Evolutionary conservation across 2,888 invertebrate species (phyloP).

Genomic region (Chrysodeixis includens): DNA sequence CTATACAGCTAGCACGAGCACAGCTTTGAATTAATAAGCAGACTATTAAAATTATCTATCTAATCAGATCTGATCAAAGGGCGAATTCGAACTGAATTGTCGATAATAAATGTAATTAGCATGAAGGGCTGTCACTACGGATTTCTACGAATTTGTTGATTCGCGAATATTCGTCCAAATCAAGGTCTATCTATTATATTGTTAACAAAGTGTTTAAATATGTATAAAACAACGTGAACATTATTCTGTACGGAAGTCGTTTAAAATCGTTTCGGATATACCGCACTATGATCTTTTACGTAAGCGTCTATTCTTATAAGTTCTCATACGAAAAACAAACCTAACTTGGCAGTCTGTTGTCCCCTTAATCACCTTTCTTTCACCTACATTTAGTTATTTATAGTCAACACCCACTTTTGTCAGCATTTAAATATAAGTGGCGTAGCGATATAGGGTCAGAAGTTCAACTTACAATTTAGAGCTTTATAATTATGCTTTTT

Average conservation of each 20-base stretch:
- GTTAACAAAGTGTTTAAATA: neutral
- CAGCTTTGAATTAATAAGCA: no score
- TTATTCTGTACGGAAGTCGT: neutral
- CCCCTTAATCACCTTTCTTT: slow-evolving; percentile 37
- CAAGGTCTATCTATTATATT: no score
- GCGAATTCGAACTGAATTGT: no score
- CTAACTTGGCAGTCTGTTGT: slow-evolving; percentile 33
- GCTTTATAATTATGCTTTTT: no score
- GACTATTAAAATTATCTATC: no score
- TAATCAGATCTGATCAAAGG: no score
- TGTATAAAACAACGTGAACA: neutral
- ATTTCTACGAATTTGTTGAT: no score
- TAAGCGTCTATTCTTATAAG: neutral
- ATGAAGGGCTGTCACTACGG: no score
- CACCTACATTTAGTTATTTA: slow-evolving; percentile 50
- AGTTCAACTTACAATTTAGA: neutral
- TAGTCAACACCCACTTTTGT: slow-evolving; percentile 29
- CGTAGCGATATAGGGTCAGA: slow-evolving; percentile 14
- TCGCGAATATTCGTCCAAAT: no score
- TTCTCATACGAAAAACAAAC: slow-evolving; percentile 1
- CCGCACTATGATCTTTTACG: neutral
- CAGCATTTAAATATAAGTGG: slow-evolving; percentile 8
- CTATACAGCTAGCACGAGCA: no score
- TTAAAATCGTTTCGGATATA: neutral
- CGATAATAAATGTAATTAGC: no score